These are phyloP conservation scores for Lophotriccus pileatus DNA, from an alignment of 2,797 vertebrate genomes.

Conservation along the genomic window DNA sequence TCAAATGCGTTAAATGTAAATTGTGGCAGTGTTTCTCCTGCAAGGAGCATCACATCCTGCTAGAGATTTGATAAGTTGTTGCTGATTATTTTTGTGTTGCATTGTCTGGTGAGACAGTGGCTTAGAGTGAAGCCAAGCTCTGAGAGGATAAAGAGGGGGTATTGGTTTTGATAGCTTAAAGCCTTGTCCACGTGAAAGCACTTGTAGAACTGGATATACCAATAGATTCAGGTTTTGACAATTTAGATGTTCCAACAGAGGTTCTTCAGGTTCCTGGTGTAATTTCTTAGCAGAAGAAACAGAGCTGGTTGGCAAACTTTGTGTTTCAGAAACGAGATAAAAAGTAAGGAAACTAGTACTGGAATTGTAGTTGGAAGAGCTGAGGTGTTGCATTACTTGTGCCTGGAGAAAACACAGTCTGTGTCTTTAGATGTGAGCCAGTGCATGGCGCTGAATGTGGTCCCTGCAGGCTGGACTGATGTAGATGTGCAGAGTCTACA, in stretches of 20 bases:
- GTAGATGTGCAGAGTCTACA: neutral
- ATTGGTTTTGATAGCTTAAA: neutral
- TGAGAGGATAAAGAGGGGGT: neutral
- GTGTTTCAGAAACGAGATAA: neutral
- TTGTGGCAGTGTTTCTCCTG: neutral
- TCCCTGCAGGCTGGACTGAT: neutral
- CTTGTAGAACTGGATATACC: neutral
- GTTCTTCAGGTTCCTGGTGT: neutral
- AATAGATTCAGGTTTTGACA: neutral
- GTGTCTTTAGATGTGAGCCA: neutral
- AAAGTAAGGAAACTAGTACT: neutral
- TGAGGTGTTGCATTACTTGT: neutral
- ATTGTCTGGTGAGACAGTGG: neutral
- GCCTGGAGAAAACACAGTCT: neutral
- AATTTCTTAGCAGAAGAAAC: neutral
- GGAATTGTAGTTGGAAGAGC: neutral
- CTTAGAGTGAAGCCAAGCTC: neutral
- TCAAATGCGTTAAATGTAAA: neutral
- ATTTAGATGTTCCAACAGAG: neutral
- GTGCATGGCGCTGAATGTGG: neutral
- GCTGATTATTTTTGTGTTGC: neutral
- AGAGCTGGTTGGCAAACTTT: neutral
- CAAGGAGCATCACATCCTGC: neutral
- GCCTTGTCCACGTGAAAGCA: neutral
- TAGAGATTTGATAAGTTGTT: neutral